Evolutionary conservation across 1,140 invertebrate species (phyloP), one percentile per base, ranked within the genome.

Genomic region (Proctacanthus coquilletti): DNA sequence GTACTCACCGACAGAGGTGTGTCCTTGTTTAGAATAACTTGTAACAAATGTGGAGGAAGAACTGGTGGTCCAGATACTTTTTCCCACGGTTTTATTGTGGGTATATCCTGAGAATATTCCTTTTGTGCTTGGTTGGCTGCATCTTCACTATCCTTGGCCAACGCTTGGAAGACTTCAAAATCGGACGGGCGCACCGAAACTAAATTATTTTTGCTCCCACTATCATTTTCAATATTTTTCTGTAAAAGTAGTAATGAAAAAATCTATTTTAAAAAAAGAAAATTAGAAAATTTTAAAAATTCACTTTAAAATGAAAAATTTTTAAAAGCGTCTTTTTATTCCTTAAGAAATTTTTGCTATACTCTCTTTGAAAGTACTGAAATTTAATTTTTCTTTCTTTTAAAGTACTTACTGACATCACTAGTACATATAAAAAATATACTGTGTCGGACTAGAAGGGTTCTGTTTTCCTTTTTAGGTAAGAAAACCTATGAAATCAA

Each of bases 21-120:
- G 53, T 98, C 93, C 65, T 98, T 98, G 62, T 99, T 99, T 3
- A 99, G 69, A 55, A 99, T 98, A 57, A 98, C 94, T 75, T 98
- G 93, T 13, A 97, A 67, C 33, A 98, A 65, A 67, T 98, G 92
- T 20, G 95, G 95, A 21, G 95, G 95, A 44, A 99, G 68, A 45
- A 97, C 84, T 6, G 95, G 95, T n/a, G 95, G 94, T 0, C 86
- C 87, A 33, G 83, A 74, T 38, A 81, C 76, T 63, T 89, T 89
- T 47, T 93, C 86, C 77, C 85, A 91, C 10, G 87, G 85, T 50
- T 88, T 88, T 17, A 75, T 72, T 33, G 78, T 73, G 5, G 92
- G 89, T 45, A 97, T 83, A 49, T 93, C 84, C 69, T 95, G 81
- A 18, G 72, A 74, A 65, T 91, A 98, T 48, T 91, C 84, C 38